These are phyloP conservation scores for Paracentrotus lividus DNA, from an alignment of 53 echinoderm and acorn worm genomes.

Conservation along the genomic window DNA sequence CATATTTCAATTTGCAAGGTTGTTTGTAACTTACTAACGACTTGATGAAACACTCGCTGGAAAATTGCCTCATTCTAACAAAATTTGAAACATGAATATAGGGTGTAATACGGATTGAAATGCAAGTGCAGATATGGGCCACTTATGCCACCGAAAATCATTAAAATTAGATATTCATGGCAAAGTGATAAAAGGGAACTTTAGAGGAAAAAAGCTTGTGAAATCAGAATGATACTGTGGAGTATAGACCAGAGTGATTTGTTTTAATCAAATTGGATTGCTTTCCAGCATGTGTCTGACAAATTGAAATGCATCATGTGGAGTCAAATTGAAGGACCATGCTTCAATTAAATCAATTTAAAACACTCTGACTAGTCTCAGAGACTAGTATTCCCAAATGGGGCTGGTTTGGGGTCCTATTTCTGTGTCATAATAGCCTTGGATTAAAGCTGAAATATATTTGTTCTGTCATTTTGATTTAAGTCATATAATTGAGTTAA, in stretches of 20 bases:
- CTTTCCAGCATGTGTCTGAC: not conserved
- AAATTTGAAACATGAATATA: too few relatives aligned
- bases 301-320: slow-evolving; percentile 36
- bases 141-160: not conserved
- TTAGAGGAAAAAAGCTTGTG: not conserved
- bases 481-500: too few relatives aligned
- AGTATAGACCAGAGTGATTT: not conserved
- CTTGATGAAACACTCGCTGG: too few relatives aligned
- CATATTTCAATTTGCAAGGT: too few relatives aligned
- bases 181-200: not conserved
- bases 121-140: not conserved
- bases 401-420: not conserved
- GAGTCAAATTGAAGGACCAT: not conserved
- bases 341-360: slow-evolving; percentile 6
- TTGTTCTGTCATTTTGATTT: not conserved
- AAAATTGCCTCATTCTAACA: too few relatives aligned
- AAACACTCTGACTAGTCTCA: too few relatives aligned
- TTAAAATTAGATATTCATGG: not conserved
- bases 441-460: not conserved
- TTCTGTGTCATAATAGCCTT: slow-evolving; percentile 32
- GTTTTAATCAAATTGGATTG: slow-evolving; percentile 19
- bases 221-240: not conserved
- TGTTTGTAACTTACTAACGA: too few relatives aligned
- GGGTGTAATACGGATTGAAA: too few relatives aligned
- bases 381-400: slow-evolving; percentile 12